These are phyloP conservation scores for Gasterosteus nipponicus DNA, from an alignment of 2,113 vertebrate genomes.

Conservation along the genomic window DNA sequence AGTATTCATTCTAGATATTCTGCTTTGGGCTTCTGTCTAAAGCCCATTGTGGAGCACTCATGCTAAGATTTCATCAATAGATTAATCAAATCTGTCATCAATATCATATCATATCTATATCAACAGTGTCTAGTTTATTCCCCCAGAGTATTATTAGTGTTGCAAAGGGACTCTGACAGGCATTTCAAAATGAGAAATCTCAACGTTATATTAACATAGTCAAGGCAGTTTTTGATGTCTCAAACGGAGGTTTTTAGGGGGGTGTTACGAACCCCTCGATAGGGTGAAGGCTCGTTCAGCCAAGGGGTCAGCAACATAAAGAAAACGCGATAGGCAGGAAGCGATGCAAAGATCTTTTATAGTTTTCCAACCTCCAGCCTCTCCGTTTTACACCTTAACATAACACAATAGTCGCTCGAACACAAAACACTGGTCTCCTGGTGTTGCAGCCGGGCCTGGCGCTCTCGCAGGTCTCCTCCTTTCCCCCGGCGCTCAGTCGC, in stretches of 20 bases:
- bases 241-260: slow-evolving; percentile 6
- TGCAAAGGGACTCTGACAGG: slow-evolving; percentile 9
- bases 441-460: too few relatives aligned
- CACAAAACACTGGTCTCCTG: too few relatives aligned
- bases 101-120: slow-evolving; percentile 73
- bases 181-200: slow-evolving; percentile 23
- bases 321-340: too few relatives aligned
- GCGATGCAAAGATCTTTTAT: too few relatives aligned
- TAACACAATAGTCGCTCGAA: too few relatives aligned
- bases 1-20: slow-evolving; percentile 66
- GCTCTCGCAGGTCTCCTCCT: too few relatives aligned
- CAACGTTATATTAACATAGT: background rate
- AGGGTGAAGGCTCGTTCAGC: too few relatives aligned
- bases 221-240: slow-evolving; percentile 19
- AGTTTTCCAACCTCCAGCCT: too few relatives aligned
- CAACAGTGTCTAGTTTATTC: slow-evolving; percentile 42
- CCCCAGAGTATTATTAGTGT: slow-evolving; percentile 27
- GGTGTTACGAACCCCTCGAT: too few relatives aligned
- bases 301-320: too few relatives aligned
- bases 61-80: slow-evolving; percentile 61
- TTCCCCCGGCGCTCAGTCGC: too few relatives aligned
- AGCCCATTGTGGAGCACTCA: slow-evolving; percentile 59
- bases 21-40: slow-evolving; percentile 67
- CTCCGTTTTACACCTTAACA: too few relatives aligned
- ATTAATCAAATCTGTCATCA: slow-evolving; percentile 76